These are phyloP conservation scores for Alauda arvensis DNA, from an alignment of 2,797 vertebrate genomes.

Conservation along the genomic window DNA sequence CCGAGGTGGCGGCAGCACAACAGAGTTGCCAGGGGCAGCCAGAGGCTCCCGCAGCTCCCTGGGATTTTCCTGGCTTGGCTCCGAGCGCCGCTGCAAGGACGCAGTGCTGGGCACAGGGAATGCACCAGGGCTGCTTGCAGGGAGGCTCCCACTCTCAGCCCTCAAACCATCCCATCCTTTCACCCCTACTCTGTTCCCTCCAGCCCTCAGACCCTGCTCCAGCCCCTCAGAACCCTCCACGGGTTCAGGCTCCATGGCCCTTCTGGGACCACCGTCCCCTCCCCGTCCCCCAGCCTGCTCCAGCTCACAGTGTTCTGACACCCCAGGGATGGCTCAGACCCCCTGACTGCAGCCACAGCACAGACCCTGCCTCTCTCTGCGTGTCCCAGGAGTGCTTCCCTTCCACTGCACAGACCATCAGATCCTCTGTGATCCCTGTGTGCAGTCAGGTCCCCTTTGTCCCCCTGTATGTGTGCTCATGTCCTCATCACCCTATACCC, in stretches of 20 bases:
- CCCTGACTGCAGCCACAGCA: accelerated
- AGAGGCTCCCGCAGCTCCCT: neutral
- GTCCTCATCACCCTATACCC: accelerated
- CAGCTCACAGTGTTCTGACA: neutral
- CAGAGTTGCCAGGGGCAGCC: conserved; percentile 38
- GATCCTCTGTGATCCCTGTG: accelerated
- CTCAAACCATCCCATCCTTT: neutral
- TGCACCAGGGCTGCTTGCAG: neutral
- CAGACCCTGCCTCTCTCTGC: accelerated
- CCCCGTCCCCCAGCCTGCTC: neutral
- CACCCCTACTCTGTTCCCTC: accelerated
- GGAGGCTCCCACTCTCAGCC: accelerated
- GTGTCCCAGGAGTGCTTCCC: accelerated
- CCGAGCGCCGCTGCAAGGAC: accelerated
- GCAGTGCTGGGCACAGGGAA: neutral
- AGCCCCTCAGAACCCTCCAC: neutral
- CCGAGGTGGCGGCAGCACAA: neutral
- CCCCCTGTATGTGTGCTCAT: accelerated
- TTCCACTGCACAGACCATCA: accelerated
- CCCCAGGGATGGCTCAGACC: neutral
- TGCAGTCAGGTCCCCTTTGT: neutral
- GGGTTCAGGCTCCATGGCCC: neutral
- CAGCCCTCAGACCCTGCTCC: accelerated
- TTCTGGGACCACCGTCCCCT: accelerated
- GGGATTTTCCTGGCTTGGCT: neutral